A percentile compares a stretch with the other conserved stretches of the same genome.
Conservation (phyloP, 2,888 invertebrate genomes). For the Pogonocherus hispidulus region DNA sequence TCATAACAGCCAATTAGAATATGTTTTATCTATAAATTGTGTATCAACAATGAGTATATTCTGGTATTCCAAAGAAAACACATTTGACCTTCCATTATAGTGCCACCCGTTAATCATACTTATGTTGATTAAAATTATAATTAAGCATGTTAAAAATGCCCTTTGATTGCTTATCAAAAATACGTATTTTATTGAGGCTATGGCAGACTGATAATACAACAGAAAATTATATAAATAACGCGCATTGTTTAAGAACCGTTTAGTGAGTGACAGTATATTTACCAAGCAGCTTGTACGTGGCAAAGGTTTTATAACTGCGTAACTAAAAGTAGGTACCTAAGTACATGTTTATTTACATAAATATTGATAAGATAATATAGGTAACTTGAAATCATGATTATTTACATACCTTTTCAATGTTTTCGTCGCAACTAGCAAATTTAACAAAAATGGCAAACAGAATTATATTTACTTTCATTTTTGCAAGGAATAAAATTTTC, state of each 20-base stretch:
- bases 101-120: conserved; percentile 36
- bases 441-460: conserved; percentile 3
- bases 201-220: conserved; percentile 16
- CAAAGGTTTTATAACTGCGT: not conserved
- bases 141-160: conserved; percentile 40
- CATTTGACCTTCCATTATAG: conserved; percentile 43
- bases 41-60: not conserved
- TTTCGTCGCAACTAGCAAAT: conserved; percentile 1
- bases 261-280: conserved; percentile 18
- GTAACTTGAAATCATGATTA: not conserved
- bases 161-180: conserved; percentile 43
- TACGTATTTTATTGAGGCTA: conserved; percentile 42
- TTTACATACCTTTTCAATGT: conserved; percentile 23
- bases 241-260: not conserved
- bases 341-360: not conserved
- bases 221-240: conserved; percentile 40
- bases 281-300: not conserved
- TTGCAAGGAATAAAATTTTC: too few species aligned
- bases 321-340: not conserved
- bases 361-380: not conserved
- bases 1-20: too few species aligned
- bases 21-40: not conserved
- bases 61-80: conserved; percentile 31
- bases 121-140: conserved; percentile 25
- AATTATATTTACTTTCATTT: conserved; percentile 10